Evolutionary conservation across 1,140 invertebrate species (phyloP).

Genomic region (Dreissena polymorpha): DNA sequence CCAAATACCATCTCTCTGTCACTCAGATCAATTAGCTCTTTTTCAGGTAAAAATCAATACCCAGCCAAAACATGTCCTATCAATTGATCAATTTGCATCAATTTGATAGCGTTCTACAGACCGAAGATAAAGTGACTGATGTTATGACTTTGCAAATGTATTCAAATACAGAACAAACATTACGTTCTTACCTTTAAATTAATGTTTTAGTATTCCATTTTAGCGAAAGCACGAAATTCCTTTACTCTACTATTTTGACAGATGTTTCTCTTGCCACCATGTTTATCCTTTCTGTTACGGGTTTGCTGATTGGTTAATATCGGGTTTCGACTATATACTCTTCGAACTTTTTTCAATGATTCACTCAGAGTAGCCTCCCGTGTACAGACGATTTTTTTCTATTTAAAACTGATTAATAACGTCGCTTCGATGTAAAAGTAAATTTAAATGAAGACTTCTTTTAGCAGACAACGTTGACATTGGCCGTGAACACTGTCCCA

Average conservation of each 20-base stretch:
- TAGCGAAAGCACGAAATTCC: constrained; percentile 42
- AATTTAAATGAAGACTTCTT: no score
- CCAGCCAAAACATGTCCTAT: no score
- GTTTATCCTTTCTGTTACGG: constrained; percentile 47
- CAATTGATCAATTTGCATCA: no score
- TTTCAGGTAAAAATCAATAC: no score
- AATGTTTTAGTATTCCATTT: constrained; percentile 19
- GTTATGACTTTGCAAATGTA: not conserved
- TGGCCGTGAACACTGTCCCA: no score
- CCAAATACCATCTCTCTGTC: no score
- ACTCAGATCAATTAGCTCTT: no score
- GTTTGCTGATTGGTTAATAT: constrained; percentile 29
- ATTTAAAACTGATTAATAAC: no score
- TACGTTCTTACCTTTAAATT: not conserved
- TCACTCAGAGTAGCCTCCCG: not conserved
- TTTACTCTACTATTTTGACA: constrained; percentile 30
- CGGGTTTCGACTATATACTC: not conserved
- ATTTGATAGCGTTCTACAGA: no score
- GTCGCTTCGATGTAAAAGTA: no score
- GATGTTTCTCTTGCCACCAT: constrained; percentile 49
- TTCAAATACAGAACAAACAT: not conserved
- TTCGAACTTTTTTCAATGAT: not conserved
- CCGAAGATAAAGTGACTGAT: no score
- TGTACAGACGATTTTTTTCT: not conserved
- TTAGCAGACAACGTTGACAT: no score